phyloP scores from a whole-genome alignment of 1,140 invertebrate species.

The Oncopodura yosiiana region DNA sequence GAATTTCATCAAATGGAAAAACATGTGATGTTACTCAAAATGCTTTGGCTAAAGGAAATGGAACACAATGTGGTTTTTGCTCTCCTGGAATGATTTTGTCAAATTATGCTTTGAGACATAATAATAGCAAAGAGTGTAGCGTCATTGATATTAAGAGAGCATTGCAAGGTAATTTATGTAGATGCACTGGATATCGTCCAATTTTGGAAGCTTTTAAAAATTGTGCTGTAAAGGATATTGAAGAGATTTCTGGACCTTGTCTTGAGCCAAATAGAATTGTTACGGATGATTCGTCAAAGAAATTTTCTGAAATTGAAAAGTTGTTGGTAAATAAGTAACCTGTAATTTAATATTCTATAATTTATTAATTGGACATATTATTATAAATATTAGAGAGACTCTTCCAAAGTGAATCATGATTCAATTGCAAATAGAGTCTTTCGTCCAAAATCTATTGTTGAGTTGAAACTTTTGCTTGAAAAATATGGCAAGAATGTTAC shows the following conservation, averaged over 20 bases:
- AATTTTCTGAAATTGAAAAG: slow-evolving; percentile 4
- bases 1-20: slow-evolving; percentile 55
- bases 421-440: too few species aligned
- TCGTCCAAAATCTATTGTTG: too few species aligned
- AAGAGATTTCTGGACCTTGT: slow-evolving; percentile 8
- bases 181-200: slow-evolving; percentile 45
- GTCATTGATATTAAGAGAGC: slow-evolving; percentile 39
- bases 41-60: slow-evolving; percentile 41
- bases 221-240: slow-evolving; percentile 21
- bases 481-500: neutral
- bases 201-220: slow-evolving; percentile 42
- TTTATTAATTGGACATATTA: too few species aligned
- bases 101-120: slow-evolving; percentile 41
- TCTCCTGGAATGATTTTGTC: slow-evolving; percentile 47
- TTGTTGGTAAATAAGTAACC: slow-evolving; percentile 6
- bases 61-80: slow-evolving; percentile 46
- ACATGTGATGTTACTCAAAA: slow-evolving; percentile 37
- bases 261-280: neutral
- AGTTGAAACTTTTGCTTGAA: neutral
- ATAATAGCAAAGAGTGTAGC: slow-evolving; percentile 38
- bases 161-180: slow-evolving; percentile 43
- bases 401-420: too few species aligned
- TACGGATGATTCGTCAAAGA: neutral
- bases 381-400: too few species aligned
- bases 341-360: too few species aligned